Conservation (phyloP, 1,140 invertebrate species). For the Heliconius congener region DNA sequence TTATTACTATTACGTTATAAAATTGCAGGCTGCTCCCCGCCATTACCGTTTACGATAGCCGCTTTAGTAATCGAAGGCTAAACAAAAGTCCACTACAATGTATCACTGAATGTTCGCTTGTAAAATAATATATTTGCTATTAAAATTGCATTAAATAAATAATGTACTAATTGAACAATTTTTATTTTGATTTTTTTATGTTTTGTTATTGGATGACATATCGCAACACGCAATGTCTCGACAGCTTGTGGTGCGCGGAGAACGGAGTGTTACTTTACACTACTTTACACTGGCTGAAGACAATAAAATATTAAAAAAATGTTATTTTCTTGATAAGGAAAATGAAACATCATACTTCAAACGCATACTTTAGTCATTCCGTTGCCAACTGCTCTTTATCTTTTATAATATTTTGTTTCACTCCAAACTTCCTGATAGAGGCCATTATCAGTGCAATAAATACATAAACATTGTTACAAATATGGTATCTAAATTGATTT, state of each 20-base stretch:
- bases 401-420: not conserved
- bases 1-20: not conserved
- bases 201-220: too few relatives aligned
- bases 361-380: not conserved
- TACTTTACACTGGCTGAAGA: too few relatives aligned
- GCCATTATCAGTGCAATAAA: slow-evolving; percentile 13
- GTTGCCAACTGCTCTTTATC: slow-evolving; percentile 5
- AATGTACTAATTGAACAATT: too few relatives aligned
- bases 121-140: not conserved
- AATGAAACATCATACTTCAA: not conserved
- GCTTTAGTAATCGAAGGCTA: not conserved
- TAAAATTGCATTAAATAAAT: not conserved
- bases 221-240: too few relatives aligned
- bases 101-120: not conserved
- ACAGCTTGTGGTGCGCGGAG: too few relatives aligned
- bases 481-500: slow-evolving; percentile 12
- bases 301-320: too few relatives aligned
- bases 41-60: not conserved
- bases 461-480: slow-evolving; percentile 16
- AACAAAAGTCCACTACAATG: not conserved
- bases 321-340: not conserved
- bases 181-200: too few relatives aligned
- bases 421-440: not conserved
- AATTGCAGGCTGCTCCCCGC: not conserved
- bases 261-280: too few relatives aligned